Conservation (phyloP, 2,113 vertebrate species). For the Potamarius usumacintae region DNA sequence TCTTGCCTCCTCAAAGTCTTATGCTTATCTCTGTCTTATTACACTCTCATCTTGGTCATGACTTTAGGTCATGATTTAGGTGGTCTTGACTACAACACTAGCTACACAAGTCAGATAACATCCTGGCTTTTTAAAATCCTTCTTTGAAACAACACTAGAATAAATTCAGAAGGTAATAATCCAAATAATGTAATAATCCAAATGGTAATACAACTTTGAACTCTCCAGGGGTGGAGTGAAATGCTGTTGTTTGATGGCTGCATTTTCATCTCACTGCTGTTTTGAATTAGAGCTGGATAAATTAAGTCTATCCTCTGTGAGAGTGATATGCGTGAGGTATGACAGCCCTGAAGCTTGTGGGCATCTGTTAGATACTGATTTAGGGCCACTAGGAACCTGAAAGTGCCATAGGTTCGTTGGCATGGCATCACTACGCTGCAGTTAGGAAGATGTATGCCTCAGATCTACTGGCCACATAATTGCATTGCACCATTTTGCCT, state of each 20-base stretch:
- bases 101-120: not conserved
- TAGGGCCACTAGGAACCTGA: constrained; percentile 29
- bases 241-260: constrained; percentile 33
- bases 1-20: no score
- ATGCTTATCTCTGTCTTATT: no score
- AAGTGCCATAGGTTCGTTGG: constrained; percentile 61
- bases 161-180: not conserved
- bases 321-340: constrained; percentile 36
- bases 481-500: constrained; percentile 70
- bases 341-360: constrained; percentile 36
- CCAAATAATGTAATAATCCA: not conserved
- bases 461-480: constrained; percentile 68
- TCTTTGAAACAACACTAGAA: not conserved
- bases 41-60: no score
- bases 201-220: constrained; percentile 1
- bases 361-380: constrained; percentile 48
- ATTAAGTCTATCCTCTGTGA: constrained; percentile 26
- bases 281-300: constrained; percentile 48
- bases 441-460: constrained; percentile 70
- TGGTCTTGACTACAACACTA: no score
- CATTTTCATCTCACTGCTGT: constrained; percentile 25
- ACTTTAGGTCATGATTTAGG: no score
- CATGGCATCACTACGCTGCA: constrained; percentile 63
- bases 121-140: not conserved
- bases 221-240: constrained; percentile 5